Evolutionary conservation across 2,888 invertebrate genomes (phyloP), one percentile per base, ranked within the genome.

Genomic region (Netelia melanura): DNA sequence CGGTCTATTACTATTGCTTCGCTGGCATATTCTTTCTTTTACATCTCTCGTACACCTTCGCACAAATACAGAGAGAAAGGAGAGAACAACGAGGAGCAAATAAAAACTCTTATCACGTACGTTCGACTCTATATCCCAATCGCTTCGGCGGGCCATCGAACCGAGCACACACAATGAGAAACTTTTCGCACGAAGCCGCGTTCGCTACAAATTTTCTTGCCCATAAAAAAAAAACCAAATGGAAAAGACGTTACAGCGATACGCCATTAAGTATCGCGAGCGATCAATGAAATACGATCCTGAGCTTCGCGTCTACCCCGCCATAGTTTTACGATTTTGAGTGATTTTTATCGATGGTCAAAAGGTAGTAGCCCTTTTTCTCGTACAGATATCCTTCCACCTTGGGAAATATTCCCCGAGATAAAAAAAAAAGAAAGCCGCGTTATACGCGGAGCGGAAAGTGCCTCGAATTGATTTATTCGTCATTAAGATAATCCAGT

Each of bases 401-500:
- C 38, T 38, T 6, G 38, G 0, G 8, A 38, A 38, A 38, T 38
- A 38, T 38, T 5, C 6, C 5, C 38, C 0, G 38, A 38, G 8
- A 38, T 38, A 38, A 38, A 38, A 30, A 17, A 17, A 17, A 38
- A 38, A 38, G 38, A 38, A 38, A 38, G 5, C 8, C 38, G 38
- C 38, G 6, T 38, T 38, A 38, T 38, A 38, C 38, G 38, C 38
- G 38, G 6, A 38, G 38, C 67, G 64, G 71, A 72, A 76, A 81
- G 81, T 67, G 72, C 61, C 72, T 44, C 11, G 3, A 44, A 48
- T 25, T 72, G 81, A 84, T 84, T 86, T 77, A 86, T 86, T 77
- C 74, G 65, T 83, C 83, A 80, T 86, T 86, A 83, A 65, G 82
- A 83, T 85, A 86, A 86, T 86, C 86, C 80, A 77, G 72, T 82